Evolutionary conservation across 2,888 invertebrate species (phyloP), one percentile per base, ranked within the genome.

Genomic region (Lasioglossum lativentre): DNA sequence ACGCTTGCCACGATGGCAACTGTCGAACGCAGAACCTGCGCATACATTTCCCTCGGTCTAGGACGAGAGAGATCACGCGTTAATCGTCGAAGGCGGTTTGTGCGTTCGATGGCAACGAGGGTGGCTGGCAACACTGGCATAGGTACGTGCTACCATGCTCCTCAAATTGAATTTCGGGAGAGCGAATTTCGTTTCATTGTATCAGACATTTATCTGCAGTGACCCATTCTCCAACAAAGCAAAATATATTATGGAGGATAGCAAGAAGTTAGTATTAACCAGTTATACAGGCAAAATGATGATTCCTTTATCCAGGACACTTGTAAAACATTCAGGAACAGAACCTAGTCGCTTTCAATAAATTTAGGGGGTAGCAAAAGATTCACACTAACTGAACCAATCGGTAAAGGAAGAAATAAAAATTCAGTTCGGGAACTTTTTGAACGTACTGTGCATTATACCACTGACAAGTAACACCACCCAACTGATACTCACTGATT

Each of bases 41-140:
- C 88, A 38, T 70, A 74, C 68, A 40, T n/a, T 70, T 52, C 34
- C 56, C 47, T 82, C 76, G 73, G 82, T 73, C 78, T 78, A 75
- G 75, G 74, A 78, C 76, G 84, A 56, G 4, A 56, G 86, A 88
- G 90, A 90, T 90, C 89, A 91, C 83, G 88, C 52, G 88, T 63
- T 90, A 90, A 86, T 87, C 86, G 85, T 87, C 87, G 86, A 75
- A 86, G 75, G 87, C 85, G 85, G 89, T 90, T 91, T 88, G 88
- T 89, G 90, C 86, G 87, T 88, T 89, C 90, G 89, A 91, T 87
- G 56, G 83, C 73, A 75, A 80, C 66, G 68, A 70, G 73, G 86
- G 82, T 78, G 77, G 88, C 88, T 90, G 82, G 90, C 91, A 91
- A 90, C 34, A 16, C 63, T 34, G 63, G 1, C 19, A 27, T 30